Evolutionary conservation across 2,113 vertebrate species (phyloP), one percentile per base, ranked within the genome.

Genomic region (Siniperca knerii): DNA sequence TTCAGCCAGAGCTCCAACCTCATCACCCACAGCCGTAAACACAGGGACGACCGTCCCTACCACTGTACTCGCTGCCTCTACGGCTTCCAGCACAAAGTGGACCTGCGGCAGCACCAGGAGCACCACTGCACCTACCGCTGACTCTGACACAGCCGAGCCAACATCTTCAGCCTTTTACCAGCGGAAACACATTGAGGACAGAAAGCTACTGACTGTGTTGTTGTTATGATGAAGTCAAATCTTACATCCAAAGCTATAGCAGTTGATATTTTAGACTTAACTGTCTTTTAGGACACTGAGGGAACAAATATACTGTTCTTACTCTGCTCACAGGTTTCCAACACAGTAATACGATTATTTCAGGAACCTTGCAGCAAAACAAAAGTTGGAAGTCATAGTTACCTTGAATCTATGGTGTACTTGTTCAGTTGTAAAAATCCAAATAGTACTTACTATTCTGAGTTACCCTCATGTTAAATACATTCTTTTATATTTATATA

Each of bases 1-100:
- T 96, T 96, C 93, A 96, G 95, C 84, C 95, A 96, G 86, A 96
- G 95, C 86, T 96, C 95, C 79, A 96, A 96, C 89, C 95, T 96
- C 83, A 95, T 96, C 92, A 96, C 95, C 37, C 95, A 96, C 94
- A 93, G 93, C 78, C 92, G 95, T 11, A 96, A 96, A 82, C 95
- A 96, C 92, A 82, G 46, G 11, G 87, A 84, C 11, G 58, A 79
- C 35, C 89, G 89, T 73, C 90, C 95, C 33, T 87, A 91, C 90
- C 86, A 25, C 89, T 96, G 94, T 83, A 76, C 90, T 8, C 77
- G 4, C 71, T 94, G 92, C 72, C 88, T 35, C 55, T 81, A 77
- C 60, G 50, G 83, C 78, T 93, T 90, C 72, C 90, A 85, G 72
- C 87, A 88, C 55, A 83, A 87, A 75, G 33, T n/a, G 52, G 92